Evolutionary conservation across 2,888 invertebrate genomes (phyloP), one percentile per base, ranked within the genome.

Genomic region (Campopleginae sp.): DNA sequence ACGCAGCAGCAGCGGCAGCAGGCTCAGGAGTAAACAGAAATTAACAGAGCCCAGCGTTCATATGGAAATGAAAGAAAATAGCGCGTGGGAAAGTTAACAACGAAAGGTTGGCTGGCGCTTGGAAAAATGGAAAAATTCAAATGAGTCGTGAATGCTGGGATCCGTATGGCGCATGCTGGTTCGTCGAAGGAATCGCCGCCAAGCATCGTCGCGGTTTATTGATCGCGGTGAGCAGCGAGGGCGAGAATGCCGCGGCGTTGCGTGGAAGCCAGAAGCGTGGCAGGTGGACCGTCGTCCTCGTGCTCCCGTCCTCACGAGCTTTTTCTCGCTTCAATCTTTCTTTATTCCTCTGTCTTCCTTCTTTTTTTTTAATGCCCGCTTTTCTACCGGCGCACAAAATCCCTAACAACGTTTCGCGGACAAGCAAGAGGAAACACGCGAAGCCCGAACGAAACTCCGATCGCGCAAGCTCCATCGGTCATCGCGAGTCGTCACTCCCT

Each of bases 391-490:
- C 27, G 44, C 14, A 66, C 33, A 51, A 61, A 63, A 46, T 63
- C 75, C 10, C 27, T 31, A 23, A 23, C 51, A 51, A 23, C 31
- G 48, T 58, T 46, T n/a, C 8, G 63, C 71, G 51, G 19, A 33
- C 31, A 51, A 33, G 33, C n/a, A 5, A 10, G 38, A n/a, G 31
- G 23, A 51, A 80, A 71, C 54, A 80, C 31, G 65, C 74, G 70
- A 79, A 71, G 33, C 61, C 68, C 75, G 75, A 71, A 33, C 61
- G 79, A 27, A 23, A 2, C 54, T 44, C 19, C 23, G 6, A 74
- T 58, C 78, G 86, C 84, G 84, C 75, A 80, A 81, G 51, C 83
- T 75, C 75, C 42, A 31, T 23, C 14, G 77, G 65, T 78, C 75
- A 63, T 78, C 76, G 74, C 84, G 80, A 84, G 68, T 72, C 61